phyloP scores from a whole-genome alignment of 2,888 invertebrate genomes.

The Philonicus albiceps region DNA sequence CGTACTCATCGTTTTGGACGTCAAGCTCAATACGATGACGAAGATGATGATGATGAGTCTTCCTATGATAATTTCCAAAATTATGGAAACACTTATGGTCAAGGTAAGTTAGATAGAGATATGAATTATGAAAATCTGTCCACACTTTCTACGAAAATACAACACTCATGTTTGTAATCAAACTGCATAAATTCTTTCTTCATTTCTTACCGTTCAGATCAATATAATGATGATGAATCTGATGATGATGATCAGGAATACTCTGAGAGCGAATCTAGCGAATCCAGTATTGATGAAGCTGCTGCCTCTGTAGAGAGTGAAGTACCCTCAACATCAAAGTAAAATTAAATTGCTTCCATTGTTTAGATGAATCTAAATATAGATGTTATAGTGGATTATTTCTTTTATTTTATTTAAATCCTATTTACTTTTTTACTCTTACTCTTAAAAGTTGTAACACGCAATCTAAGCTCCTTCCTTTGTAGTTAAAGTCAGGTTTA shows the following conservation, averaged over 20 bases:
- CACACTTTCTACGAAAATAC: too few relatives aligned
- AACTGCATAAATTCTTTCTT: neutral
- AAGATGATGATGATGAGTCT: conserved; percentile 72
- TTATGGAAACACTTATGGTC: conserved; percentile 45
- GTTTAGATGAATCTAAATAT: neutral
- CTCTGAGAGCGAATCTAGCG: conserved; percentile 58
- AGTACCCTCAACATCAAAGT: neutral
- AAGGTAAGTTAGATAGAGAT: too few relatives aligned
- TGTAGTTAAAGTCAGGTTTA: too few relatives aligned
- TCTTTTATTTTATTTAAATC: neutral
- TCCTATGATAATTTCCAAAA: conserved; percentile 67
- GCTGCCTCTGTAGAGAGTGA: conserved; percentile 54
- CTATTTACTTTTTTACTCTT: neutral
- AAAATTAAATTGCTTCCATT: neutral
- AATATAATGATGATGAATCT: conserved; percentile 63
- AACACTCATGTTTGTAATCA: neutral
- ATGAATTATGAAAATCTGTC: neutral
- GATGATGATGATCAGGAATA: conserved; percentile 64
- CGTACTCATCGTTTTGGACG: conserved; percentile 89
- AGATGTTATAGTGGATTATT: neutral
- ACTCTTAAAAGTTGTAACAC: too few relatives aligned
- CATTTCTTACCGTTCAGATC: conserved; percentile 49
- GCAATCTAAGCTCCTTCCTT: too few relatives aligned
- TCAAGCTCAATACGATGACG: conserved; percentile 72
- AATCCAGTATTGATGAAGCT: conserved; percentile 53